These are phyloP conservation scores for Alca torda DNA, from an alignment of 2,797 vertebrate genomes.

Conservation along the genomic window DNA sequence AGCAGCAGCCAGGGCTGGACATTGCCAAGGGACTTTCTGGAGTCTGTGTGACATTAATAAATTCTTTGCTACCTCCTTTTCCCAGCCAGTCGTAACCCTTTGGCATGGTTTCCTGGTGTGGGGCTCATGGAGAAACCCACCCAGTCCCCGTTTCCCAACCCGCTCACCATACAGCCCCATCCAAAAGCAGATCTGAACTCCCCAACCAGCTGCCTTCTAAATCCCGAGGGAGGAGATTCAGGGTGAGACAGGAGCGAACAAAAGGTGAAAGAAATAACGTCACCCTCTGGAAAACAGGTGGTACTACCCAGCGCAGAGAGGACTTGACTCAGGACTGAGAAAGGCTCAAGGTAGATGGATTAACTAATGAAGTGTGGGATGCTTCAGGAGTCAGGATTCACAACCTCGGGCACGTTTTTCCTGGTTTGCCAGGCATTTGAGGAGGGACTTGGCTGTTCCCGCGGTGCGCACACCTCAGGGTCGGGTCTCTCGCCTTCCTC, in stretches of 20 bases:
- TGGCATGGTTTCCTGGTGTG: rapidly evolving
- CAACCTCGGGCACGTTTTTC: not conserved
- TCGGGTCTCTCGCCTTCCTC: rapidly evolving
- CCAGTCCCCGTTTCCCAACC: not conserved
- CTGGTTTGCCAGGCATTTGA: not conserved
- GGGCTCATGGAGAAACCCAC: not conserved
- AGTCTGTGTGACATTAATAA: not conserved
- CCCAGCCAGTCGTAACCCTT: not conserved
- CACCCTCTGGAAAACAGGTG: not conserved
- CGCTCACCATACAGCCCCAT: rapidly evolving
- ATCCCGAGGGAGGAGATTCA: not conserved
- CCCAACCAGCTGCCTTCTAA: not conserved
- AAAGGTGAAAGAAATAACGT: not conserved
- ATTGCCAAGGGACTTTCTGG: not conserved
- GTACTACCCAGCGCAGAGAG: not conserved
- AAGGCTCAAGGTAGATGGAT: not conserved
- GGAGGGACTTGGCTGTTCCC: not conserved
- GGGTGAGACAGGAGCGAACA: not conserved
- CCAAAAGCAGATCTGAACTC: not conserved
- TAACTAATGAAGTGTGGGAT: not conserved
- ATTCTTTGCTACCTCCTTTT: not conserved
- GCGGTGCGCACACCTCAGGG: not conserved
- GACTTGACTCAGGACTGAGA: not conserved
- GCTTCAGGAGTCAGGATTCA: not conserved
- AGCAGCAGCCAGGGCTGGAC: not conserved